These are phyloP conservation scores for Leptinotarsa undecemlineata DNA, from an alignment of 1,140 invertebrate species.

Conservation along the genomic window DNA sequence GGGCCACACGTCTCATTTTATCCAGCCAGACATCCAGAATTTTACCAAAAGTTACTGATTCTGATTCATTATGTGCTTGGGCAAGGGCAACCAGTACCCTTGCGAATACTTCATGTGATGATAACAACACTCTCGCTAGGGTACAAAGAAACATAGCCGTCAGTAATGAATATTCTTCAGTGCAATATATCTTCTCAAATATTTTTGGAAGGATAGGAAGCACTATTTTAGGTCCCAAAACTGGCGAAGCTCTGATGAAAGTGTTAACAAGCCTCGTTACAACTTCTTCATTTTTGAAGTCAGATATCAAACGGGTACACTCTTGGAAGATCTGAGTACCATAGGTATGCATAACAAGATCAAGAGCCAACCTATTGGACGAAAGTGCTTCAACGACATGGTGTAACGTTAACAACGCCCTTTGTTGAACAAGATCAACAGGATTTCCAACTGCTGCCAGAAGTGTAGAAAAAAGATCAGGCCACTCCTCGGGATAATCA, in stretches of 20 bases:
- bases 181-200: not conserved
- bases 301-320: not conserved
- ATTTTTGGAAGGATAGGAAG: not conserved
- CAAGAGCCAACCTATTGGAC: constrained; percentile 75
- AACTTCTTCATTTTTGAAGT: not conserved
- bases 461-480: constrained; percentile 77
- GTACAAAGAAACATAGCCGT: not conserved
- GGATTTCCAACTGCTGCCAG: constrained; percentile 69
- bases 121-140: not conserved
- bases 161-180: not conserved
- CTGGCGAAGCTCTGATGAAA: not conserved
- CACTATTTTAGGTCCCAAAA: not conserved
- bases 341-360: constrained; percentile 26
- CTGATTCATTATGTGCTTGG: not conserved
- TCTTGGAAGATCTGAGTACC: not conserved
- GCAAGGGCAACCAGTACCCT: not conserved
- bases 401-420: constrained; percentile 80
- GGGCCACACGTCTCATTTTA: not conserved
- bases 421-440: constrained; percentile 70
- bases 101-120: not conserved
- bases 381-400: constrained; percentile 89
- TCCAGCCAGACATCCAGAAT: not conserved
- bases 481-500: constrained; percentile 87
- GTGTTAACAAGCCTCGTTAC: not conserved
- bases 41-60: not conserved